Conservation (phyloP, 2,113 vertebrate species). For the Rattus rattus region DNA sequence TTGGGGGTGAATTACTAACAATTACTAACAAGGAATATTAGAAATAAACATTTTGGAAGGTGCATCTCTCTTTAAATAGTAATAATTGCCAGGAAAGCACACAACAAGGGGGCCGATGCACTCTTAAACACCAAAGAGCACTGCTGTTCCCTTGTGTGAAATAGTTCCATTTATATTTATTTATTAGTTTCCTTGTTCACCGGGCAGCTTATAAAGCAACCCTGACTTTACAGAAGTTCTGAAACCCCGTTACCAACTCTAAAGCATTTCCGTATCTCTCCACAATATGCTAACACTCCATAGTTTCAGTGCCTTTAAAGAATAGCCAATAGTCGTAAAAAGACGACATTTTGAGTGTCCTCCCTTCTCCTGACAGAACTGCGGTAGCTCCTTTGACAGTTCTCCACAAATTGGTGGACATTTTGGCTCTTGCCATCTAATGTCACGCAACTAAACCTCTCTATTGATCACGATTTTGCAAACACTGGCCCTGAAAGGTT, state of each 20-base stretch:
- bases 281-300: background rate
- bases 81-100: background rate
- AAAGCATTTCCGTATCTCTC: background rate
- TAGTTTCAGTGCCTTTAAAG: background rate
- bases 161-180: background rate
- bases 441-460: background rate
- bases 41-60: constrained; percentile 11
- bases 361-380: background rate
- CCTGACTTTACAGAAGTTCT: background rate
- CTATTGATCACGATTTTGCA: background rate
- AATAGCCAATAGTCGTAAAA: constrained; percentile 15
- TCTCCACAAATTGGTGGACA: background rate
- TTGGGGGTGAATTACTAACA: background rate
- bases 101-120: background rate
- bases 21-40: background rate
- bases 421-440: background rate
- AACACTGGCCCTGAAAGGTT: background rate
- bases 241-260: background rate
- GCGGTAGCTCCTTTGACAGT: background rate
- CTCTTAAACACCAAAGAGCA: background rate
- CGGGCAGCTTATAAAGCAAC: constrained; percentile 43
- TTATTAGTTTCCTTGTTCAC: background rate
- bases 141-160: background rate
- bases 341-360: background rate
- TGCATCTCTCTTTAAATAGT: background rate